Evolutionary conservation across 1,140 invertebrate genomes (phyloP).

Genomic region (Eulimnadia texana): DNA sequence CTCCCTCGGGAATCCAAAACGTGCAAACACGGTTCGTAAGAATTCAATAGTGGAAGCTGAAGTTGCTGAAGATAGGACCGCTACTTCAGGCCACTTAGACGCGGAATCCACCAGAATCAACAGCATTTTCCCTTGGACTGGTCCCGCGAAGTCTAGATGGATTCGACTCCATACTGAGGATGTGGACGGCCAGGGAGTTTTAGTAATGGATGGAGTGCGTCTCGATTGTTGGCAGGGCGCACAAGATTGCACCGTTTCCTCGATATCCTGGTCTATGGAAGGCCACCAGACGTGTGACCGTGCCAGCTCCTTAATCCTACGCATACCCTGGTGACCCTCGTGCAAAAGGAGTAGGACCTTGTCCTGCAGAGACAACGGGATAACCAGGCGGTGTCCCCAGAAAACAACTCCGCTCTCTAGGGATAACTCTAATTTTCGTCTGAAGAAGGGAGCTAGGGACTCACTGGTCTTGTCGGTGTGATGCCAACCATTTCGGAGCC

Average conservation of each 20-base stretch:
- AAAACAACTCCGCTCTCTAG: constrained; percentile 7
- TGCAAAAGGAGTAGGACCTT: constrained; percentile 31
- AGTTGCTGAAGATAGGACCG: constrained; percentile 17
- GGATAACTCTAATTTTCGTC: not conserved
- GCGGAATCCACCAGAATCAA: constrained; percentile 31
- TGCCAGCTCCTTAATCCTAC: constrained; percentile 37
- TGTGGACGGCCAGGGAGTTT: constrained; percentile 26
- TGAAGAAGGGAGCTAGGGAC: not conserved
- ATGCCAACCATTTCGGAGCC: not conserved
- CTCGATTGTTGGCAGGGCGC: constrained; percentile 23
- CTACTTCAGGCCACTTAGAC: constrained; percentile 30
- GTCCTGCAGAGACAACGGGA: constrained; percentile 13
- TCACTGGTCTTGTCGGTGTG: not conserved
- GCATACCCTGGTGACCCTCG: constrained; percentile 34
- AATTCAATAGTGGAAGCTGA: constrained; percentile 20
- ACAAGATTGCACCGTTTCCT: constrained; percentile 22
- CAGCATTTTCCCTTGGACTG: constrained; percentile 27
- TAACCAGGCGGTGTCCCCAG: not conserved
- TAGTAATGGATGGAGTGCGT: constrained; percentile 19
- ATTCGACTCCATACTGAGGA: constrained; percentile 30
- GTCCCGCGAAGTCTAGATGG: constrained; percentile 35
- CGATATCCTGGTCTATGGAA: constrained; percentile 32
- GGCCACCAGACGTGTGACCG: constrained; percentile 37
- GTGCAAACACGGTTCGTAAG: constrained; percentile 27
- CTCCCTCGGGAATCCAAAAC: constrained; percentile 28